Base-by-base conservation (phyloP, 2,797 vertebrate species). In the Sebastes taczanowskii region DNA sequence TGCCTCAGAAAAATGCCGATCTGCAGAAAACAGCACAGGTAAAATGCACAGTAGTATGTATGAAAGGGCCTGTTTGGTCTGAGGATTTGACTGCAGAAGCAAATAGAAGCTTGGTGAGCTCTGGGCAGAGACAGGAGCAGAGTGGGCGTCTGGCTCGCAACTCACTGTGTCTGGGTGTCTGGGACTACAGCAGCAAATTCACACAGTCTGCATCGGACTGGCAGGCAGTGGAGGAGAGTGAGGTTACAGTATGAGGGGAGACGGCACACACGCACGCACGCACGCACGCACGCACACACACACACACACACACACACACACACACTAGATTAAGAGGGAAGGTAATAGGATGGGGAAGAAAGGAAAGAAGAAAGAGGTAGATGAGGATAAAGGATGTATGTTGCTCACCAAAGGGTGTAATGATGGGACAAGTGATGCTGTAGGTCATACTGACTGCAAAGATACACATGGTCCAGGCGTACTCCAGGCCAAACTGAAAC, bases 391-490 rank as follows among this genome's bases (percentile, higher is more conserved):
- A 63, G 29, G 23, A 63, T 42, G 1, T 14, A 34, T 60, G 29
- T 84, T 49, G 91, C 98, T 98, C 91, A 99, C 98, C 98, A 3
- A 99, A 99, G 65, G 98, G 98, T 22, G 97, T 97, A 2, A 99
- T 98, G 90, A 99, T 95, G 56, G 98, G 98, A 86, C 98, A 99
- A 5, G 97, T 99, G 93, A 99, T 98, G 92, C 98, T 99, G 92
- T 99, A 99, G 8, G 98, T 97, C 96, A 99, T 96, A 59, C 96
- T 97, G n/a, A 99, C 97, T 0, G 97, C 96, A 93, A 99, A 97
- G 91, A 99, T 97, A 30, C 97, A 99, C 95, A 97, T 96, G 76
- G 97, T 99, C 98, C 98, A 99, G 6, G 98, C 98, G 0, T 99
- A 99, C 83, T 99, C 97, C 68, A 99, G 94, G 72, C 98, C 98